Base-by-base conservation (phyloP, 2,113 vertebrate species). In the Epinephelus lanceolatus region DNA sequence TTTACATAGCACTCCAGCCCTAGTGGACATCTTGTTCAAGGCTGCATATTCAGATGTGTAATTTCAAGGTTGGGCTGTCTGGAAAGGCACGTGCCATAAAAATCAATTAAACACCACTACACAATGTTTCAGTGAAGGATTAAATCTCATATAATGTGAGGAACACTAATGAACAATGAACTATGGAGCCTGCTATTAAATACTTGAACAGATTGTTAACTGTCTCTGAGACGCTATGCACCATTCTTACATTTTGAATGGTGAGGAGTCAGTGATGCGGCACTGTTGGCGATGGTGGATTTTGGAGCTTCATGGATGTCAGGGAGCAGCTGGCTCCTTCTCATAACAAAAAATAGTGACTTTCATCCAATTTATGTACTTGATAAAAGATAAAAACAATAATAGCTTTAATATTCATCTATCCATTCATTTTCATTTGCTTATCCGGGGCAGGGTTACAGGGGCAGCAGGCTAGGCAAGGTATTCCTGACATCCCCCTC, bases 21-120 rank as follows among this genome's bases (percentile, higher is more conserved):
- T n/a, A 67, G 69, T 76, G 83, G 57, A 57, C 80, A 23, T 78
- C 77, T 45, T 70, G 37, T 86, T 84, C 84, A 83, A 82, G 84
- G 84, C 62, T 80, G 62, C 74, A 59, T 78, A 81, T 86, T 76
- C 45, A 21, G 8, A 63, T 80, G 65, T 73, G 75, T 42, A 87
- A 80, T 85, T 75, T 85, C 92, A 84, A 88, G 84, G 87, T 84
- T 87, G 80, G 83, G 23, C 73, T 75, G 79, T 76, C 77, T 71
- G 59, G 12, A 78, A 83, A 83, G 74, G 77, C 77, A 47, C 53
- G 55, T 79, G 79, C 76, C 60, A 81, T 75, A 88, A 87, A 89
- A 88, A 71, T 81, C 78, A 86, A 86, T 86, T 88, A 81, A 73
- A 83, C 40, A 65, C 80, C 66, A 53, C 70, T 25, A 33, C 55